These are phyloP conservation scores for Cotesia vestalis DNA, from an alignment of 1,140 invertebrate species.

Conservation along the genomic window DNA sequence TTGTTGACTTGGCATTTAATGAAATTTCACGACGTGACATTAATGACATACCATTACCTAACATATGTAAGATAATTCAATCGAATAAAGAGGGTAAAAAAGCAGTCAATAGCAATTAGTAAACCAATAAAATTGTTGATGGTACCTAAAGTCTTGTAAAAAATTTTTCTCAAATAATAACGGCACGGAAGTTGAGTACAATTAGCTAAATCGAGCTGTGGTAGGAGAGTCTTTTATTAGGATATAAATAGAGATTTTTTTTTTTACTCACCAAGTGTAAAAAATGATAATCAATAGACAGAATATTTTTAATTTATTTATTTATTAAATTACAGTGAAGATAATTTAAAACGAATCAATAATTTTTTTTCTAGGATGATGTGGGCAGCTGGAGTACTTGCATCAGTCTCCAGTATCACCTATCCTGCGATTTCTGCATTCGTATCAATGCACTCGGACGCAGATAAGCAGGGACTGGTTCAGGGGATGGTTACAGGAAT, in stretches of 20 bases:
- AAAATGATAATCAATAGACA: conserved; percentile 16
- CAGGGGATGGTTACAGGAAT: conserved; percentile 99
- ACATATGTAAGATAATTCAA: too few relatives aligned
- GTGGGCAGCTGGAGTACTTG: conserved; percentile 97
- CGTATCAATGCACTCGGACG: conserved; percentile 95
- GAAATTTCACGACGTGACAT: background rate
- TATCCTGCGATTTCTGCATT: conserved; percentile 99
- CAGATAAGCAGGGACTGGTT: conserved; percentile 96
- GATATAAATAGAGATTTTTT: background rate
- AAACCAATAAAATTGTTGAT: too few relatives aligned
- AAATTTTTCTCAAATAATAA: too few relatives aligned
- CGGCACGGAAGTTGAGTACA: too few relatives aligned
- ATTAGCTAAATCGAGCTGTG: too few relatives aligned
- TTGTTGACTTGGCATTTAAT: background rate
- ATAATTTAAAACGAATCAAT: conserved; percentile 20
- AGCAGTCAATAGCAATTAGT: too few relatives aligned
- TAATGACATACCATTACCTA: background rate
- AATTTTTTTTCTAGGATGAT: conserved; percentile 83
- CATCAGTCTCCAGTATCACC: conserved; percentile 93
- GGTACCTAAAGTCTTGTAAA: too few relatives aligned
- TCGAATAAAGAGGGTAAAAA: too few relatives aligned
- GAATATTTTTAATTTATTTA: background rate
- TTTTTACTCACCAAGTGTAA: background rate
- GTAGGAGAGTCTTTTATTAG: background rate
- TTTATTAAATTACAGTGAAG: background rate